Evolutionary conservation across 2,797 vertebrate genomes (phyloP), one percentile per base, ranked within the genome.

Genomic region (Nothura maculosa): DNA sequence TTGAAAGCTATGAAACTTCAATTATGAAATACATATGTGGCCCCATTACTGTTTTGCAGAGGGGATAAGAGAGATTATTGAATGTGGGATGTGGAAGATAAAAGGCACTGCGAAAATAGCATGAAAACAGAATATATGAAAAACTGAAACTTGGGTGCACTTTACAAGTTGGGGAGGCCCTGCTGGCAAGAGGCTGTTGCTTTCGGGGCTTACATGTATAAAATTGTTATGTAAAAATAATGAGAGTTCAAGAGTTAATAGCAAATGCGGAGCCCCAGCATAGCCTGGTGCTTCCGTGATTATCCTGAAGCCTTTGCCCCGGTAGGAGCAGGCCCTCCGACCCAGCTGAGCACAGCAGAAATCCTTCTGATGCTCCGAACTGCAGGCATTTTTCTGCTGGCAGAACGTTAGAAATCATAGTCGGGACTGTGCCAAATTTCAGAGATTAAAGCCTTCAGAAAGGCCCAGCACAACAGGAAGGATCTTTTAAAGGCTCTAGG

Each of bases 371-470:
- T 85, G 50, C 45, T 81, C 89, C 36, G 81, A 95, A 67, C 79
- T 75, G 20, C 58, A 87, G 55, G 8, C 50, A 63, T 43, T 64
- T 78, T 73, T 81, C 42, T 43, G 9, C 78, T 78, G 89, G 76
- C 89, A 91, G 87, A 76, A 76, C 11, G 18, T 60, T 52, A 87
- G 20, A 86, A 67, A 67, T 70, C 55, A 19, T 89, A 52, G 68
- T 22, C 0, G 1, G 76, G n/a, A 55, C 19, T 73, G 18, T 12
- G 2, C 87, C 76, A 73, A 66, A 67, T 81, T 76, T 62, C 34
- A 55, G 60, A 57, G 50, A 30, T 61, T 79, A 78, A 89, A 62
- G 30, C 80, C 50, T 87, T 92, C 32, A 81, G 63, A 86, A 91
- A 75, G 69, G 74, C 47, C 4, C 67, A 69, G 70, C 38, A 64